These are phyloP conservation scores for Leptoteleia sp. DNA, from an alignment of 1,140 invertebrate genomes.

Conservation along the genomic window DNA sequence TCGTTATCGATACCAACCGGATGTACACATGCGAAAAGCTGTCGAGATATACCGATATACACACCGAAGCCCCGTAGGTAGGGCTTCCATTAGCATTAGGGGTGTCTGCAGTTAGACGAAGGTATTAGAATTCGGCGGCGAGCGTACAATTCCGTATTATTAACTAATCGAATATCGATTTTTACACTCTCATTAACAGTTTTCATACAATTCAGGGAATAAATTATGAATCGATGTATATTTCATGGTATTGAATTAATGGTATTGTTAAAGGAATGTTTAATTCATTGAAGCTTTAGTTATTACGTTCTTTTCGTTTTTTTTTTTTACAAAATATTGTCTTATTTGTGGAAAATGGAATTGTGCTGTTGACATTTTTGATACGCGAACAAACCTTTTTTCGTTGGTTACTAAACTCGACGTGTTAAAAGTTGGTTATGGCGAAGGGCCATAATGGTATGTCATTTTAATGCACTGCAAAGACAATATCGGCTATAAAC, in stretches of 20 bases:
- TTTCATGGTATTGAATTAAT: neutral
- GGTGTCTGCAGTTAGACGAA: conserved; percentile 45
- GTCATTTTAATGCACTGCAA: conserved; percentile 34
- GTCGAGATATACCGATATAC: conserved; percentile 59
- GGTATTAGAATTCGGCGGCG: conserved; percentile 38
- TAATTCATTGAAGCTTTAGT: too few species aligned
- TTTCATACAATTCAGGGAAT: conserved; percentile 9
- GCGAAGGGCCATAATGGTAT: conserved; percentile 4
- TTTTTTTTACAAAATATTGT: too few species aligned
- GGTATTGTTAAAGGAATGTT: neutral
- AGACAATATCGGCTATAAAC: conserved; percentile 42
- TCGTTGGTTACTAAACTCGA: neutral
- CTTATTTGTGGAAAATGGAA: too few species aligned
- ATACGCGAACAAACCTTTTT: neutral
- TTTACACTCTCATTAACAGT: conserved; percentile 16
- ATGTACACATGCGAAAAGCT: conserved; percentile 58
- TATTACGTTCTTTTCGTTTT: too few species aligned
- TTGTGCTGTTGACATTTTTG: neutral
- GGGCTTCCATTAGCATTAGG: conserved; percentile 63
- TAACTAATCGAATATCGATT: conserved; percentile 55
- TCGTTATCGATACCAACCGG: conserved; percentile 62
- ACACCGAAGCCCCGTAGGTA: conserved; percentile 48
- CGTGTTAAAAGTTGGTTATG: conserved; percentile 9
- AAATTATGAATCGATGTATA: conserved; percentile 17
- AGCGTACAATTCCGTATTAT: conserved; percentile 51